Conservation (phyloP, 2,113 vertebrate species). For the Ceyx margarethae region DNA sequence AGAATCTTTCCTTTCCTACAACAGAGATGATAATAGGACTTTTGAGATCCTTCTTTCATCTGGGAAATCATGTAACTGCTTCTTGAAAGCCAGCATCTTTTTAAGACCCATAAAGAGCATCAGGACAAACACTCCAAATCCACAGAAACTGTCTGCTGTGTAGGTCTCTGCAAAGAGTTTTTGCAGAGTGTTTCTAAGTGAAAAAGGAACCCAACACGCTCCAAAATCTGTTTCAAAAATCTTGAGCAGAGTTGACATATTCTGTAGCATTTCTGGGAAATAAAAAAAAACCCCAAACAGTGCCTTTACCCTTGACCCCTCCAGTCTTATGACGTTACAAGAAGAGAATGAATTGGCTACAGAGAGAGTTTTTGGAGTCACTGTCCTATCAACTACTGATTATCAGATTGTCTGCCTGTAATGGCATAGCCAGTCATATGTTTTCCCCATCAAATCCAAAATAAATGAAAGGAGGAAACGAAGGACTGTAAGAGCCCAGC, state of each 20-base stretch:
- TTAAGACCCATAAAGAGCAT: neutral
- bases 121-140: neutral
- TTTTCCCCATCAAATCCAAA: slow-evolving; percentile 49
- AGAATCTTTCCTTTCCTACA: neutral
- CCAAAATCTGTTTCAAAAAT: neutral
- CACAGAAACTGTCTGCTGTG: accelerated
- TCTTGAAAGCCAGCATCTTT: neutral
- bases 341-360: neutral
- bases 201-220: neutral
- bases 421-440: slow-evolving; percentile 35
- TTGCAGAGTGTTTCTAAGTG: neutral
- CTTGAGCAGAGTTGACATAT: neutral
- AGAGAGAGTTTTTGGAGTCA: neutral
- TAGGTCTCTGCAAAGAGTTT: neutral
- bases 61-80: neutral
- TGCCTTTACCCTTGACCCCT: neutral
- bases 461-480: slow-evolving; percentile 66
- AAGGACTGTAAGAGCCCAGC: slow-evolving; percentile 47
- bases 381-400: neutral
- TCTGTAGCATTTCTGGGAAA: neutral
- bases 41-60: neutral
- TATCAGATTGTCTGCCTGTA: slow-evolving; percentile 17
- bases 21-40: neutral
- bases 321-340: neutral
- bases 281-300: neutral